Percentiles rank a stretch among this genome's conserved stretches.
phyloP scores from a whole-genome alignment of 2,797 vertebrate genomes.

The Peromyscus aztecus region DNA sequence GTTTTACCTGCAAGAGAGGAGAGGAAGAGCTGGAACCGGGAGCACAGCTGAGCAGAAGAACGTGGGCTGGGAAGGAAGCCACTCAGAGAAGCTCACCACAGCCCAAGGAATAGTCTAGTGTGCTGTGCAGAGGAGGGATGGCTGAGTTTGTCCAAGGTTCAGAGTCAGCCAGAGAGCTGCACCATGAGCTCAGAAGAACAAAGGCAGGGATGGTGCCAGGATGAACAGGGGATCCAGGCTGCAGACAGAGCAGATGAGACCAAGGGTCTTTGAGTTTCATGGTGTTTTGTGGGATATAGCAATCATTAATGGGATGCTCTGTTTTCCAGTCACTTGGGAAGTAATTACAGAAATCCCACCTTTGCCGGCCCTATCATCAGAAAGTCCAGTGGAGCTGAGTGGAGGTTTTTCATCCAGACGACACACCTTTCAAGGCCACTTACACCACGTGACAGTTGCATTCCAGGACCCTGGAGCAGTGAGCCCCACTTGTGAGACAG shows the following conservation, averaged over 20 bases:
- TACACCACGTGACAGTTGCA: neutral
- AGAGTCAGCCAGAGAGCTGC: neutral
- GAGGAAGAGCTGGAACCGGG: neutral
- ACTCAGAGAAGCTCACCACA: neutral
- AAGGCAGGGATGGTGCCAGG: neutral
- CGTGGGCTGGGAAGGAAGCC: neutral
- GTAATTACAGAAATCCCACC: neutral
- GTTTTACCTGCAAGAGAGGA: neutral
- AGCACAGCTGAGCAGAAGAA: neutral
- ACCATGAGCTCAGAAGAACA: neutral
- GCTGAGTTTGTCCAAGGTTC: neutral
- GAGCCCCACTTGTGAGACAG: constrained; percentile 44
- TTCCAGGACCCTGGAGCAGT: neutral
- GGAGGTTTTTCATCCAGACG: neutral
- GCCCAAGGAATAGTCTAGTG: neutral
- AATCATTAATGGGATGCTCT: neutral
- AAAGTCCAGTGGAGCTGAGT: neutral
- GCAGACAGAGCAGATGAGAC: neutral
- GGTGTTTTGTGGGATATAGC: neutral
- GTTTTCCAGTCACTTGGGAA: constrained; percentile 14
- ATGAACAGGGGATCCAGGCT: neutral
- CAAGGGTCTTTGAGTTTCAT: neutral
- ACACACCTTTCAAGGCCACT: neutral
- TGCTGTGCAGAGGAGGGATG: neutral
- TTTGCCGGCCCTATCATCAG: constrained; percentile 10